Conservation (phyloP, 2,113 vertebrate genomes). For the Azemiops feae region DNA sequence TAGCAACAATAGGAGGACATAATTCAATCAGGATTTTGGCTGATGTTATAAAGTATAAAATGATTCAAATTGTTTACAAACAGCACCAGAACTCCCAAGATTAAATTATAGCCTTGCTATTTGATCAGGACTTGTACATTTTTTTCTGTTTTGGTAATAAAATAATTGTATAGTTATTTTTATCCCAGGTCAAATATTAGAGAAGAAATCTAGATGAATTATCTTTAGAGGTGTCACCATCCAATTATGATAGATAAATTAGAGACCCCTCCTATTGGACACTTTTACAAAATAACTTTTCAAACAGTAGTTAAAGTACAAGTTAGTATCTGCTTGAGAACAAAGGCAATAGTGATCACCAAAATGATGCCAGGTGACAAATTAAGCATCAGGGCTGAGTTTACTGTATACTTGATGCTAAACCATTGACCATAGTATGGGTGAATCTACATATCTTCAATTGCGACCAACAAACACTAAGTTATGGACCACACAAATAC, state of each 20-base stretch:
- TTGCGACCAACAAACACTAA: neutral
- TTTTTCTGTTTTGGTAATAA: conserved; percentile 65
- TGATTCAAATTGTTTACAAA: conserved; percentile 70
- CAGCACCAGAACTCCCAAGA: conserved; percentile 73
- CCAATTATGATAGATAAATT: conserved; percentile 36
- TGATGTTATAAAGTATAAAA: conserved; percentile 72
- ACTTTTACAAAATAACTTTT: neutral
- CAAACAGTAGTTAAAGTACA: fast-evolving
- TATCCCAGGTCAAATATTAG: conserved; percentile 50
- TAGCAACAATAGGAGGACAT: conserved; percentile 57
- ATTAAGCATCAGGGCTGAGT: neutral
- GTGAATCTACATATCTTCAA: neutral
- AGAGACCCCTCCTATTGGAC: neutral
- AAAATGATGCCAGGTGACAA: neutral
- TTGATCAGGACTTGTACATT: conserved; percentile 67
- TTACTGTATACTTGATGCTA: neutral
- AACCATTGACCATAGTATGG: neutral
- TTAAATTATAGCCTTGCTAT: conserved; percentile 74
- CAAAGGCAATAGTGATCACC: neutral
- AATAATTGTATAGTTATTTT: conserved; percentile 66
- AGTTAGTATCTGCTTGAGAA: neutral
- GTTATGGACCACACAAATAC: neutral
- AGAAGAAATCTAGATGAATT: conserved; percentile 1
- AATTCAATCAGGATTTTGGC: conserved; percentile 73
- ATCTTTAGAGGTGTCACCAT: conserved; percentile 14